These are phyloP conservation scores for Charina bottae DNA, from an alignment of 2,113 vertebrate genomes.

Conservation along the genomic window DNA sequence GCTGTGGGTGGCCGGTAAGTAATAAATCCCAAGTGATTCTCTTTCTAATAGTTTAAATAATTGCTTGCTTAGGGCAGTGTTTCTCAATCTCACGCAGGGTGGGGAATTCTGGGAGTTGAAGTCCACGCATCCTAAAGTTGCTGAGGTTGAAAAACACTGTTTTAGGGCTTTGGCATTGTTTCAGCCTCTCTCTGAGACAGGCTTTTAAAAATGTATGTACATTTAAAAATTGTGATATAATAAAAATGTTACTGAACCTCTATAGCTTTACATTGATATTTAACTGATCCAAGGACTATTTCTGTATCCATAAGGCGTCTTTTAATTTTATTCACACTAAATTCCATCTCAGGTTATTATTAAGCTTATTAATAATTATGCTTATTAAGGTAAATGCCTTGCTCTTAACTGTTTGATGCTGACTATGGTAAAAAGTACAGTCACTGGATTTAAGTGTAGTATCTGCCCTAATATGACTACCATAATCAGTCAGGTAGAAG, in stretches of 20 bases:
- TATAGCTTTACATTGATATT: background rate
- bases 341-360: background rate
- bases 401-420: background rate
- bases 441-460: background rate
- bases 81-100: background rate
- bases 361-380: no score
- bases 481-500: no score
- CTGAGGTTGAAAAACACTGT: background rate
- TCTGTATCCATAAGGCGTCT: background rate
- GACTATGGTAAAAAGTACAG: background rate
- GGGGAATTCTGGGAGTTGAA: background rate
- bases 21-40: slow-evolving; percentile 17
- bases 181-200: background rate
- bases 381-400: background rate
- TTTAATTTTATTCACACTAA: background rate
- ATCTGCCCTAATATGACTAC: background rate
- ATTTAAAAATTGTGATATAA: background rate
- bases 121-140: background rate
- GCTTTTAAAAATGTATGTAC: background rate
- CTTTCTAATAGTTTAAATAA: background rate
- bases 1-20: slow-evolving; percentile 95
- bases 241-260: background rate
- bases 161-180: background rate
- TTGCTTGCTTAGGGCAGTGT: background rate
- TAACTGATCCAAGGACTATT: background rate